Conservation (phyloP, 2,113 vertebrate genomes). For the Heteronetta atricapilla region DNA sequence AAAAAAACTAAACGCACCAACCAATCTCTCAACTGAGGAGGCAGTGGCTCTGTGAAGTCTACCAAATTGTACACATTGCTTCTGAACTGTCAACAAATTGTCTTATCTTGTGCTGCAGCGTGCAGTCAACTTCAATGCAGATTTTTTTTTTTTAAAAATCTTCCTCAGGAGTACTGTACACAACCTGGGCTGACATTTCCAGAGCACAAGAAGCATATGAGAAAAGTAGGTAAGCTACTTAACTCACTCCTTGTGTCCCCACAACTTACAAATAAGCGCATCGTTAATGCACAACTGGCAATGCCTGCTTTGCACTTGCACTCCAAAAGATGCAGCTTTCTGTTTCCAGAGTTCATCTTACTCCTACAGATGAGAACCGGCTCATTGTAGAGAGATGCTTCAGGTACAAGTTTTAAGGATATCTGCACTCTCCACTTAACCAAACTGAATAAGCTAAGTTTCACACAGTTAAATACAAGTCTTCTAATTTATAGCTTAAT, state of each 20-base stretch:
- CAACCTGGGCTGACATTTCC: not conserved
- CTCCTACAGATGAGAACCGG: not conserved
- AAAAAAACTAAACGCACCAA: not conserved
- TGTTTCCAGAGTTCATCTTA: not conserved
- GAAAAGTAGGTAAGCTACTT: not conserved
- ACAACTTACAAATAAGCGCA: not conserved
- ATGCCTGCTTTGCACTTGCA: not conserved
- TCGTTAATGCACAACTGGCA: not conserved
- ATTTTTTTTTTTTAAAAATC: not conserved
- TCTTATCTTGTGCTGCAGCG: not conserved
- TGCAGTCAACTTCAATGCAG: conserved; percentile 1
- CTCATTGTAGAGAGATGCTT: not conserved
- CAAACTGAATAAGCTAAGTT: not conserved
- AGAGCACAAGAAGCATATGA: not conserved
- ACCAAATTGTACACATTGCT: not conserved
- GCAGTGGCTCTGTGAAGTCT: not conserved
- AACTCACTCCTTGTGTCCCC: not conserved
- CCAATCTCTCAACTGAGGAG: not conserved
- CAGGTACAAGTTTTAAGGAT: not conserved
- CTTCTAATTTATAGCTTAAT: not conserved
- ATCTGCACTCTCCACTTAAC: not conserved
- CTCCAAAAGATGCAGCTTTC: not conserved
- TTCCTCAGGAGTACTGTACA: not conserved
- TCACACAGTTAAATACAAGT: not conserved
- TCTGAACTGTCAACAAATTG: not conserved